Conservation (phyloP, 1,140 invertebrate genomes). For the Chironomus striatipennis region DNA sequence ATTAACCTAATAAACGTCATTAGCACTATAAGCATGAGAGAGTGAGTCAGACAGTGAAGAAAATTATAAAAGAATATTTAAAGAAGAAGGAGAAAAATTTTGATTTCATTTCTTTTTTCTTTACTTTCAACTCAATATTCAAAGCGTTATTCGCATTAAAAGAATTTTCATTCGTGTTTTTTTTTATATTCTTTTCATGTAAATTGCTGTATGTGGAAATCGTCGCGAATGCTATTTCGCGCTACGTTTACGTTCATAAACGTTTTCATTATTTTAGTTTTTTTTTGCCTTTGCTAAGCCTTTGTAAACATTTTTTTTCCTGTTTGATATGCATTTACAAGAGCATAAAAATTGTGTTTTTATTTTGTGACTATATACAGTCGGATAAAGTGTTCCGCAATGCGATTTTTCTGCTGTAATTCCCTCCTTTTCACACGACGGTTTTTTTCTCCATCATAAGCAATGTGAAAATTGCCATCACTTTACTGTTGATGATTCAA, state of each 20-base stretch:
- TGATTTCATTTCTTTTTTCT: neutral
- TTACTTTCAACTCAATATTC: neutral
- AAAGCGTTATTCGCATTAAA: neutral
- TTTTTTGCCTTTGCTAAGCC: neutral
- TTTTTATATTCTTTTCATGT: neutral
- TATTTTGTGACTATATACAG: neutral
- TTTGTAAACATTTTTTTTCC: neutral
- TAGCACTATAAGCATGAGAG: neutral
- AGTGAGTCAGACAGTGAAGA: too few species aligned
- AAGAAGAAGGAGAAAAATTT: neutral
- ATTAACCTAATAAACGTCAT: conserved; percentile 3
- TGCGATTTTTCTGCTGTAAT: neutral
- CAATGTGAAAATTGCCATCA: neutral
- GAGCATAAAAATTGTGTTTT: neutral
- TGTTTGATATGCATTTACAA: too few species aligned
- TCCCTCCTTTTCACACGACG: neutral
- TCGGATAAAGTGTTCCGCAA: neutral
- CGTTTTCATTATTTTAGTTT: conserved; percentile 4
- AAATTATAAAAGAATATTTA: neutral
- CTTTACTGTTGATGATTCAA: too few species aligned
- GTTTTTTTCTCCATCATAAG: neutral
- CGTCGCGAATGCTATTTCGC: neutral
- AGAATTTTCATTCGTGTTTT: conserved; percentile 5
- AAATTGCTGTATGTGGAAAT: neutral
- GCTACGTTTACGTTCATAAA: conserved; percentile 2